Conservation (phyloP, 2,113 vertebrate species). For the Lepisosteus oculatus region DNA sequence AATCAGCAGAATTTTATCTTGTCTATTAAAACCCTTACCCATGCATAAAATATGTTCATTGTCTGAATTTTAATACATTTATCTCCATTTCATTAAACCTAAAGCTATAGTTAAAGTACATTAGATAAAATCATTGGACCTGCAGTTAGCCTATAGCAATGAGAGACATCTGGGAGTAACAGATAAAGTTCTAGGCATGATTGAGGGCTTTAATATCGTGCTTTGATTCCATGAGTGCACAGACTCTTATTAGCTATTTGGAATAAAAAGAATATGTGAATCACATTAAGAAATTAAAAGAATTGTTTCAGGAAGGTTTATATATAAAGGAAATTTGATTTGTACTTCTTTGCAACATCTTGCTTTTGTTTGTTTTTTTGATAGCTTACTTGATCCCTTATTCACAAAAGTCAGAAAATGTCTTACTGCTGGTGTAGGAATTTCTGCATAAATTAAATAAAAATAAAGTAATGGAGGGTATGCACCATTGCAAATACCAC, state of each 20-base stretch:
- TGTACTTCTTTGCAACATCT: too few relatives aligned
- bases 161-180: slow-evolving; percentile 35
- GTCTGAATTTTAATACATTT: slow-evolving; percentile 56
- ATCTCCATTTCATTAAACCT: slow-evolving; percentile 67
- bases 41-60: slow-evolving; percentile 26
- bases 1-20: slow-evolving; percentile 61
- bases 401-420: too few relatives aligned
- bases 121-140: slow-evolving; percentile 50
- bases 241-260: slow-evolving; percentile 18
- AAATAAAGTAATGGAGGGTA: too few relatives aligned
- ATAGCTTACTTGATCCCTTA: too few relatives aligned
- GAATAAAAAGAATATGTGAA: slow-evolving; percentile 27
- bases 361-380: too few relatives aligned
- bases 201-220: slow-evolving; percentile 40
- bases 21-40: slow-evolving; percentile 36
- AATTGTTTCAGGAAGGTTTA: slow-evolving; percentile 40
- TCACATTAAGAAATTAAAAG: slow-evolving; percentile 44
- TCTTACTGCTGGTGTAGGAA: too few relatives aligned
- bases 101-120: slow-evolving; percentile 49
- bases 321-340: too few relatives aligned
- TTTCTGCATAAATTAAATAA: too few relatives aligned
- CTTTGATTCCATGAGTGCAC: slow-evolving; percentile 16
- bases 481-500: too few relatives aligned
- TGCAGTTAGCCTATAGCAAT: slow-evolving; percentile 21
- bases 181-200: slow-evolving; percentile 52